Base-by-base conservation (phyloP, 2,113 vertebrate genomes). In the Micromys minutus region DNA sequence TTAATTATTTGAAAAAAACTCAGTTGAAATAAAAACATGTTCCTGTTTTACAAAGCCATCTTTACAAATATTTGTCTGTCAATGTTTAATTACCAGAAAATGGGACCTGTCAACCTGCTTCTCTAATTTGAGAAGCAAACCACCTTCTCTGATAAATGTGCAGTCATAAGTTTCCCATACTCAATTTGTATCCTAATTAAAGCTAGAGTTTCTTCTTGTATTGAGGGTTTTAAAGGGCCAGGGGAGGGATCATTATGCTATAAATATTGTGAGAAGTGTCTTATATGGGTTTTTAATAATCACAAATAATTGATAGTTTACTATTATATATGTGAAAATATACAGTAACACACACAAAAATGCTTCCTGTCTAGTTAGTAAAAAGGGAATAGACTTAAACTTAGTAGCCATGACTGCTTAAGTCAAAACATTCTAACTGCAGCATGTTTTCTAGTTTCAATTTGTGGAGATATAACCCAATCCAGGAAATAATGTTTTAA, bases 281-380 rank as follows among this genome's bases (percentile, higher is more conserved):
- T 94, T 92, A 61, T 7, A 84, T 69, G 29, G 31, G 91, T 95
- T 69, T 75, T 93, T 91, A 72, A 63, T 91, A 91, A 55, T 87
- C 69, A 93, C 17, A 77, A 57, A 42, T 69, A 19, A 72, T 55
- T 94, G 55, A 90, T 75, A 96, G 84, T 9, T 92, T 84, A 55
- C 24, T 92, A 34, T 67, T 95, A 80, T 57, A 88, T 42, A 61
- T 7, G 17, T n/a, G 47, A 94, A 36, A 92, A 96, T 71, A 75
- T 7, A 75, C 19, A 92, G 57, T 91, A 2, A 42, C 17, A 31
- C 16, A 63, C 57, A 90, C 72, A 75, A 31, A 3, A 47, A n/a
- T n/a, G 8, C 8, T 50, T 72, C 2, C 7, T 92, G 42, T 59
- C 75, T 90, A 42, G 1, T 87, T 84, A 90, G 79, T 47, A 84